These are phyloP conservation scores for Pogoniulus pusillus DNA, from an alignment of 2,797 vertebrate species.

Conservation along the genomic window DNA sequence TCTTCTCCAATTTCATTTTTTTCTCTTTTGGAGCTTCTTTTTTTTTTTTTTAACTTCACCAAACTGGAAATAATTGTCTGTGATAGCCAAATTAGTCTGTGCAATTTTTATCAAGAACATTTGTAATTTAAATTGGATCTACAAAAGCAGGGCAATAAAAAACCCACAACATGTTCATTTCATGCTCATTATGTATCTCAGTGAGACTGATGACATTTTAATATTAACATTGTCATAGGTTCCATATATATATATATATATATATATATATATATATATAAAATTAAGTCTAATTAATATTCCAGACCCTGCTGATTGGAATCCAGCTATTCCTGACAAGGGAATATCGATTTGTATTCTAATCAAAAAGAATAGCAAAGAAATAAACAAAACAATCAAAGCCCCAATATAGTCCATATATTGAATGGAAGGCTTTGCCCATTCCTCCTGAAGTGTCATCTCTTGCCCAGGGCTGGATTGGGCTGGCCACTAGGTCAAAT, in stretches of 20 bases:
- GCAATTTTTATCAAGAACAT: constrained; percentile 57
- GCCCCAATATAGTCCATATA: neutral
- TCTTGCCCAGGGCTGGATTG: too few relatives aligned
- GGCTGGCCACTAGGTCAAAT: too few relatives aligned
- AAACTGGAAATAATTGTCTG: constrained; percentile 46
- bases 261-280: too few relatives aligned
- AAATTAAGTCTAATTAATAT: constrained; percentile 54
- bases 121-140: constrained; percentile 72
- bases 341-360: constrained; percentile 51
- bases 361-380: constrained; percentile 42
- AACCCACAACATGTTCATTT: constrained; percentile 61
- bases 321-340: constrained; percentile 39
- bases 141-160: constrained; percentile 10
- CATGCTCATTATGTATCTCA: constrained; percentile 65
- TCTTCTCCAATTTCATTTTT: neutral
- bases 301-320: constrained; percentile 46
- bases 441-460: neutral
- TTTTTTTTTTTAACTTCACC: neutral
- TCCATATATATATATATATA: neutral
- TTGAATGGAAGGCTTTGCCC: neutral
- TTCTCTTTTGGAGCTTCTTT: neutral
- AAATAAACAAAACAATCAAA: constrained; percentile 42
- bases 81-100: constrained; percentile 50
- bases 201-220: constrained; percentile 63
- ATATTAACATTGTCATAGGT: constrained; percentile 59